Conservation (phyloP, 2,888 invertebrate genomes). For the Cerastis rubricosa region DNA sequence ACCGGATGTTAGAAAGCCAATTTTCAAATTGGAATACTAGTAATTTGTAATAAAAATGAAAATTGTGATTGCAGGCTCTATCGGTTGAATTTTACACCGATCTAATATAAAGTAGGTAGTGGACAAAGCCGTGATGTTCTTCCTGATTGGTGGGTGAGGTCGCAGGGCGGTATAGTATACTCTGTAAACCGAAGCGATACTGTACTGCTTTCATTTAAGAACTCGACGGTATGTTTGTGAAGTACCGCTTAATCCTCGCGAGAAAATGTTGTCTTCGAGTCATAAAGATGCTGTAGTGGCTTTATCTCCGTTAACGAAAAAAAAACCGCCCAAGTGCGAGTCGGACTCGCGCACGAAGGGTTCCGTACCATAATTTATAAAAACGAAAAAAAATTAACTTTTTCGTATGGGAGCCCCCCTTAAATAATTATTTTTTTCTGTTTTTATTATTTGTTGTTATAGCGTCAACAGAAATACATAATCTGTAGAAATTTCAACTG, state of each 20-base stretch:
- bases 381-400: no score
- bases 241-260: background rate
- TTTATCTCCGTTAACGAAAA: no score
- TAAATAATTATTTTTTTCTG: no score
- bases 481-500: no score
- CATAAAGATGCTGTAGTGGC: no score
- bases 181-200: background rate
- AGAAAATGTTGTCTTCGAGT: background rate
- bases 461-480: no score
- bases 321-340: no score
- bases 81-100: background rate
- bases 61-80: background rate
- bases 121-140: background rate
- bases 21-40: constrained; percentile 3
- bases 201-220: background rate
- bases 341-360: no score
- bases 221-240: background rate
- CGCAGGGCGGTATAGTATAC: background rate
- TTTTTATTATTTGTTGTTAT: no score
- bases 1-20: background rate
- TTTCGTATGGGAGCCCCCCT: no score
- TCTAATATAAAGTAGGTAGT: background rate
- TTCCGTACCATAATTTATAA: no score
- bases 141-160: background rate
- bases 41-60: constrained; percentile 13